Percentiles rank a stretch among this genome's conserved stretches.
Conservation (phyloP, 1,140 invertebrate species). For the Drosophila insularis region DNA sequence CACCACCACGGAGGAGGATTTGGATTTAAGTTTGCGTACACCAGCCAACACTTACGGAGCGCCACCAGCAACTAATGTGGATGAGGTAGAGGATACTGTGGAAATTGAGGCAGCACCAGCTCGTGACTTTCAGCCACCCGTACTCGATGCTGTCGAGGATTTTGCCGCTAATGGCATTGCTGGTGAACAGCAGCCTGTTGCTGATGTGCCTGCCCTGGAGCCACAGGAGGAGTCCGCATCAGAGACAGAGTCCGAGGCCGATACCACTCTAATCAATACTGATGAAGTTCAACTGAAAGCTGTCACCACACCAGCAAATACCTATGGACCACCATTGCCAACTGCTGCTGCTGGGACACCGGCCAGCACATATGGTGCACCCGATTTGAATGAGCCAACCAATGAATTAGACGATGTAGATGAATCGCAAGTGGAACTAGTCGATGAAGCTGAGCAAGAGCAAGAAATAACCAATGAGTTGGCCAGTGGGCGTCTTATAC, state of each 20-base stretch:
- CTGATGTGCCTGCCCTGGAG: conserved; percentile 74
- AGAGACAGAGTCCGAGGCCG: background rate
- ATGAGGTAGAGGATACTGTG: conserved; percentile 46
- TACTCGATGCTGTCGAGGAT: conserved; percentile 67
- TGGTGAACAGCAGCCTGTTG: conserved; percentile 73
- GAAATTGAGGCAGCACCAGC: conserved; percentile 64
- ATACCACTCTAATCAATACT: background rate
- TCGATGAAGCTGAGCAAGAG: conserved; percentile 45
- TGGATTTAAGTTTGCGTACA: conserved; percentile 51
- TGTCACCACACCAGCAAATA: conserved; percentile 40
- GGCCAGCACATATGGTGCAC: conserved; percentile 54
- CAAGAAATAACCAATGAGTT: conserved; percentile 44
- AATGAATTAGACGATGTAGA: conserved; percentile 61
- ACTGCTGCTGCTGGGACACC: conserved; percentile 20
- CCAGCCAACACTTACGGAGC: conserved; percentile 66
- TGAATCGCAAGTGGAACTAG: conserved; percentile 67
- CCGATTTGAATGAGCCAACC: conserved; percentile 56
- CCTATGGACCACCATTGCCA: conserved; percentile 47
- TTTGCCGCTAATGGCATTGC: conserved; percentile 60
- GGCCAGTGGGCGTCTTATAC: conserved; percentile 57
- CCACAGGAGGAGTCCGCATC: conserved; percentile 34
- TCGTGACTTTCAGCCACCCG: conserved; percentile 75
- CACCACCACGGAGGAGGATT: conserved; percentile 30
- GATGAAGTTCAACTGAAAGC: conserved; percentile 33
- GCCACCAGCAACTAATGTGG: conserved; percentile 27